Conservation (phyloP, 2,113 vertebrate genomes). For the Aphelocoma coerulescens region DNA sequence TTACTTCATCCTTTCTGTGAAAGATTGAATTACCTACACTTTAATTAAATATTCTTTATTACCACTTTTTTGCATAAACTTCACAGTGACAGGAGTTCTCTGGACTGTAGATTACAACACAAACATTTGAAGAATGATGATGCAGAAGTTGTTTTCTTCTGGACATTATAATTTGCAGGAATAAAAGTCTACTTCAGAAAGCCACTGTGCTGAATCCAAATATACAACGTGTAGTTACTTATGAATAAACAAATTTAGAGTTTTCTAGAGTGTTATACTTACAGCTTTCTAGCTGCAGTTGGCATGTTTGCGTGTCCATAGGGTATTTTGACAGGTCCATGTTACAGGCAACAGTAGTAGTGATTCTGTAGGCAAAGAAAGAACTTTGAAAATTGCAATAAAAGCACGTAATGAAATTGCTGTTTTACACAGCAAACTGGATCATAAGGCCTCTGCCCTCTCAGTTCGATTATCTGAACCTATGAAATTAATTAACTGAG, state of each 20-base stretch:
- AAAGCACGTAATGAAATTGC: not conserved
- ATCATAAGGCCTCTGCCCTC: not conserved
- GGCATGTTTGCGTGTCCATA: conserved; percentile 80
- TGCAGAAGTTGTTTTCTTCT: not conserved
- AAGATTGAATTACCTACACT: not conserved
- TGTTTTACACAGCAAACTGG: not conserved
- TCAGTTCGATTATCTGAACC: not conserved
- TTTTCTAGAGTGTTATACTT: conserved; percentile 44
- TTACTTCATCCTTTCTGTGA: not conserved
- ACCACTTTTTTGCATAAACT: not conserved
- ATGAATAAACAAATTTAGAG: not conserved
- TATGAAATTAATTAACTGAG: not conserved
- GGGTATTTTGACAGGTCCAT: conserved; percentile 84
- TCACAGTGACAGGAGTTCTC: not conserved
- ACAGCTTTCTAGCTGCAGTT: conserved; percentile 80
- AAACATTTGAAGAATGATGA: not conserved
- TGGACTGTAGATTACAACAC: not conserved
- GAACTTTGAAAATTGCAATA: not conserved
- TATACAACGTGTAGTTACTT: not conserved
- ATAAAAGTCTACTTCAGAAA: not conserved
- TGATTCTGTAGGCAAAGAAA: conserved; percentile 70
- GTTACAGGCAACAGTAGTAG: conserved; percentile 79
- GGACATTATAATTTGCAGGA: not conserved
- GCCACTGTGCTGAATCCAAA: not conserved
- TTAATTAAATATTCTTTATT: not conserved